Percentiles rank a stretch among this genome's conserved stretches.
Evolutionary conservation across 1,140 invertebrate species (phyloP).

Genomic region (Temnothorax curvispinosus): DNA sequence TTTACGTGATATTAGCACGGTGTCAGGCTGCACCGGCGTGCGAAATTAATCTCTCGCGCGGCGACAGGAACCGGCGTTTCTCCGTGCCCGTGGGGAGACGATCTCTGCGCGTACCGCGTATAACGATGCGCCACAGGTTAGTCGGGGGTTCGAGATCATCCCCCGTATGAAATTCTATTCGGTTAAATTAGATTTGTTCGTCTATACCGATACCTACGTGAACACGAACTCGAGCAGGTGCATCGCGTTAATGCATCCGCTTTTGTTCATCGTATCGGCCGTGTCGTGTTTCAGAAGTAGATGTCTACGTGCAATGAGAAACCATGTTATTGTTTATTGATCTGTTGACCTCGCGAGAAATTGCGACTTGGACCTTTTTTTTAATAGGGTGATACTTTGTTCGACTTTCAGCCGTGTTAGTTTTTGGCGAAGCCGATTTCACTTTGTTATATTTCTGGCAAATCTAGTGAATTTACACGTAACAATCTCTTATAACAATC

Average conservation of each 20-base stretch:
- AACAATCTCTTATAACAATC: neutral
- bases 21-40: slow-evolving; percentile 79
- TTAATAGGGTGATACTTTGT: no score
- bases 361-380: neutral
- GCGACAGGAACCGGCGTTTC: slow-evolving; percentile 68
- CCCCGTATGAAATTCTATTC: slow-evolving; percentile 65
- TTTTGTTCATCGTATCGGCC: neutral
- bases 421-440: neutral
- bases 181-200: slow-evolving; percentile 68
- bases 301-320: neutral
- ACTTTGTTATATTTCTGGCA: neutral
- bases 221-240: neutral
- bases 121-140: slow-evolving; percentile 73
- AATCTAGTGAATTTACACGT: neutral
- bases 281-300: neutral
- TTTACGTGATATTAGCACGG: slow-evolving; percentile 83
- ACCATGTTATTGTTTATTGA: neutral
- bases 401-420: no score
- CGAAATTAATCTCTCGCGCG: slow-evolving; percentile 82
- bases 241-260: neutral
- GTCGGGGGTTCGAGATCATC: slow-evolving; percentile 59
- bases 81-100: slow-evolving; percentile 59
- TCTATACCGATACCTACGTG: neutral
- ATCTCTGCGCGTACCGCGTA: slow-evolving; percentile 67
- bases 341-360: neutral